Evolutionary conservation across 2,113 vertebrate genomes (phyloP), one percentile per base, ranked within the genome.

Genomic region (Eidolon helvum): DNA sequence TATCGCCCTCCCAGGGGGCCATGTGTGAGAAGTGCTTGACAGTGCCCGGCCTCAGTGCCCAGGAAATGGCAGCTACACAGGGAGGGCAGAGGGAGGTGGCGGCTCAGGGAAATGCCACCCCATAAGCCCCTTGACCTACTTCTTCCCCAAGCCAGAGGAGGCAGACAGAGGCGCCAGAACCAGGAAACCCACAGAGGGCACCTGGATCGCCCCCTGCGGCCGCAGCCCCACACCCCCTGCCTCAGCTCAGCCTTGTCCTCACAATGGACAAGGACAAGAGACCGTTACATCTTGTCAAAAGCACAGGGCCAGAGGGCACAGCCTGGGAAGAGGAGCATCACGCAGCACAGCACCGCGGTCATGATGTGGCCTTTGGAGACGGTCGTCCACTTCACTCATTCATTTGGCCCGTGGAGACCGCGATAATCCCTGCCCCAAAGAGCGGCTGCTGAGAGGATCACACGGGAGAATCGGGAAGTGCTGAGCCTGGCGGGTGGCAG

Each of bases 1-100:
- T 24, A 6, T 1, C 4, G 38, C 72, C 72, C 45, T n/a, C 72
- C 3, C 30, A 3, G 33, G 18, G 45, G 30, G 4, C 26, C 4
- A 18, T 6, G 65, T 4, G 5, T 30, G 15, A 50, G 26, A 74
- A 30, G 79, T 2, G 10, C 15, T 4, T 6, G 26, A n/a, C 35
- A 16, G 33, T 21, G 16, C 21, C 43, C 2, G 11, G 74, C 11
- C 84, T n/a, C 12, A 33, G 33, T 2, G 18, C 19, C 33, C 63
- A 21, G 16, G 3, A 24, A 8, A 24, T 0, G 2, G 6, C 1
- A 38, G 35, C 55, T 28, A 90, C 3, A 0, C 0, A 24, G 5
- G 12, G 38, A 21, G 33, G 28, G 14, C 3, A 21, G 12, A 5
- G 24, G 12, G 65, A 38, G 10, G 9, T 16, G 11, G 43, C 2